A percentile compares a stretch with the other conserved stretches of the same genome.
phyloP scores from a whole-genome alignment of 92 coral and sea anemone genomes.

The Galaxea fascicularis region DNA sequence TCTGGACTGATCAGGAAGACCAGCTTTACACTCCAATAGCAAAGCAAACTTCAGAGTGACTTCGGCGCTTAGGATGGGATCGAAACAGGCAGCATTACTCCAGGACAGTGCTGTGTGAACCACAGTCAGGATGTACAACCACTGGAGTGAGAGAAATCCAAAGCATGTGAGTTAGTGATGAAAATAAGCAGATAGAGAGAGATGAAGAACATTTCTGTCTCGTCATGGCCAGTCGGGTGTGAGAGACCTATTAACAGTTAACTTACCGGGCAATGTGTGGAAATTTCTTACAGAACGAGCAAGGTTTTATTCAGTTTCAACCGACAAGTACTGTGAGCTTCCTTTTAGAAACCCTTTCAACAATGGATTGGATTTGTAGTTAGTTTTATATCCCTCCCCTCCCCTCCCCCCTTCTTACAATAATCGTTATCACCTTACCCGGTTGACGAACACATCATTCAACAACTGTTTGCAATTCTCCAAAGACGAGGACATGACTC shows the following conservation, averaged over 20 bases:
- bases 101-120: slow-evolving; percentile 88
- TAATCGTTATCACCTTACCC: slow-evolving; percentile 36
- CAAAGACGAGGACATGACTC: slow-evolving; percentile 82
- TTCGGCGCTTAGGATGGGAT: slow-evolving; percentile 90
- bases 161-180: neutral
- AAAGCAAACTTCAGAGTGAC: slow-evolving; percentile 87
- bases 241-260: no score
- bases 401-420: no score
- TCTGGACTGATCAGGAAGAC: slow-evolving; percentile 53
- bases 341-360: no score
- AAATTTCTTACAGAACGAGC: no score
- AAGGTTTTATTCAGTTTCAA: no score
- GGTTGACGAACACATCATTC: slow-evolving; percentile 72
- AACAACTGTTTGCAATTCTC: slow-evolving; percentile 92
- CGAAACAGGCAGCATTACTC: slow-evolving; percentile 88
- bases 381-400: no score
- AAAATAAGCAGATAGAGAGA: no score
- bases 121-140: slow-evolving; percentile 84
- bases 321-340: no score
- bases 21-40: slow-evolving; percentile 86
- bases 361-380: no score
- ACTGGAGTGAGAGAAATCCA: slow-evolving; percentile 60
- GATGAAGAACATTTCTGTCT: no score
- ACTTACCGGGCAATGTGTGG: no score
- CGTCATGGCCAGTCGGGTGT: no score